Conservation (phyloP, 2,113 vertebrate genomes). For the Micromys minutus region DNA sequence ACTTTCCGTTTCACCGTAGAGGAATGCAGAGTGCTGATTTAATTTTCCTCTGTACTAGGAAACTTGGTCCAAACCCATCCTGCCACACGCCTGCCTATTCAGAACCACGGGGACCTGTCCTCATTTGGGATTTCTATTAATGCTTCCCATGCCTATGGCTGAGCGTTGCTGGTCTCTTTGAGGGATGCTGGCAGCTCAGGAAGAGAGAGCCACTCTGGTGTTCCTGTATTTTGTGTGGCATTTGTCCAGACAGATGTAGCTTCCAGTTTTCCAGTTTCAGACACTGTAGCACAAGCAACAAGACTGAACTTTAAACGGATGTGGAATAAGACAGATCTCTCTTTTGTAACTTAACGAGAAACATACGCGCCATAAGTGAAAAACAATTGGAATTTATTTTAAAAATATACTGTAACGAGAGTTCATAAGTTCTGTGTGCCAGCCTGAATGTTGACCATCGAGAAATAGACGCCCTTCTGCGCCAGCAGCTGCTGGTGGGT, state of each 20-base stretch:
- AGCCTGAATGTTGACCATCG: conserved; percentile 90
- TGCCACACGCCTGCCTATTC: neutral
- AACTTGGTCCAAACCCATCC: neutral
- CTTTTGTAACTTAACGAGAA: neutral
- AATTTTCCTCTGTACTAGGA: conserved; percentile 13
- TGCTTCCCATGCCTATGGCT: neutral
- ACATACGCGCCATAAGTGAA: conserved; percentile 10
- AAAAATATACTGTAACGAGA: conserved; percentile 37
- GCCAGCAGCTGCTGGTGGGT: conserved; percentile 94
- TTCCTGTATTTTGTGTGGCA: neutral
- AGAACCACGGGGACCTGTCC: neutral
- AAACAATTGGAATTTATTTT: conserved; percentile 70
- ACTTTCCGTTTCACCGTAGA: neutral
- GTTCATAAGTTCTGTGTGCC: conserved; percentile 68
- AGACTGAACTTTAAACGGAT: neutral
- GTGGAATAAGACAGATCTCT: neutral
- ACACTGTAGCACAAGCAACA: neutral
- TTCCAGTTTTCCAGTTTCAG: neutral
- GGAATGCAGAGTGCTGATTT: neutral
- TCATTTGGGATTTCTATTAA: neutral
- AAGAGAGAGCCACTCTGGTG: neutral
- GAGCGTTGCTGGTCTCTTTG: neutral
- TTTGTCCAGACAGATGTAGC: neutral
- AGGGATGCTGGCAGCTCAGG: neutral
- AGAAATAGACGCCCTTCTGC: conserved; percentile 90